Base-by-base conservation (phyloP, 2,888 invertebrate species). In the Parnassius glacialis region DNA sequence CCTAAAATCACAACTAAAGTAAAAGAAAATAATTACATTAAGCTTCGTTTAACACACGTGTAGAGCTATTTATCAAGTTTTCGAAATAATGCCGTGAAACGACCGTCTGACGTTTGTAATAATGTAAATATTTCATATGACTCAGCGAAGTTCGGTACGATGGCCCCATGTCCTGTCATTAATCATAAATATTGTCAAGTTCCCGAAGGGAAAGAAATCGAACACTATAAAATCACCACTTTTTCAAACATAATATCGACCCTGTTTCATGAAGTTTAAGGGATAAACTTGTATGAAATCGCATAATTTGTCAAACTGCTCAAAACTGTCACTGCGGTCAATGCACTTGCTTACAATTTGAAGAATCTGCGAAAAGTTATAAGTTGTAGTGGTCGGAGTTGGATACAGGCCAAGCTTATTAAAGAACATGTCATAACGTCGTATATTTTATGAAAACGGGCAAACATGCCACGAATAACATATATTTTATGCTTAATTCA, bases 151-250 rank as follows among this genome's bases (percentile, higher is more conserved):
- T 66, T 59, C 65, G 64, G 72, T 66, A 63, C 72, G 67, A 65
- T 65, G 72, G 67, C 65, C 69, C 44, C 62, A 50, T 68, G 69
- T 65, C 59, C 64, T 59, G 60, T 64, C 71, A 70, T 71, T 69
- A 70, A 70, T 72, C 72, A 70, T 71, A 72, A 67, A 64, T 61
- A 54, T 66, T 68, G 68, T 70, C 69, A 68, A 67, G 67, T 67
- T 68, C 65, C 67, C 52, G 65, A 66, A 54, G 57, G 67, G 69
- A 67, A 67, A 70, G 67, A 68, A 68, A 62, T 59, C 61, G 48
- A 13, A 57, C 43, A 57, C 25, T 47, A 52, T 53, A 57, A 57
- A 57, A 43, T 57, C 44, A 62, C 9, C 13, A 43, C 48, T 13
- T 9, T 41, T 10, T n/a, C n/a, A 44, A 3, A 54, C 9, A 41